Evolutionary conservation across 2,888 invertebrate genomes (phyloP).

Genomic region (Tipula helvola): DNA sequence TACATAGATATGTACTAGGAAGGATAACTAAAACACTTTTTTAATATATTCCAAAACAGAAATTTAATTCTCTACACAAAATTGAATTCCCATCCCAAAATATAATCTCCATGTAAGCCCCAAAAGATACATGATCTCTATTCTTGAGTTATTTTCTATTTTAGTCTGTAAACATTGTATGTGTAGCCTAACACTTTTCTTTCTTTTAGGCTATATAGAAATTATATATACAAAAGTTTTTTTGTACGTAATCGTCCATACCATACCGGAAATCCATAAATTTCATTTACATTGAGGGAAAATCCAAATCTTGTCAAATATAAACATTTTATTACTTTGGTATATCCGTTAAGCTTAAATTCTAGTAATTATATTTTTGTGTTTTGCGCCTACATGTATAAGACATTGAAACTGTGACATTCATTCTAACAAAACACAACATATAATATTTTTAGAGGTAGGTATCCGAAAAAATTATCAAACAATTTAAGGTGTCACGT

Average conservation of each 20-base stretch:
- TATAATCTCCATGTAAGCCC: neutral
- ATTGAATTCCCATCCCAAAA: neutral
- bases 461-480: neutral
- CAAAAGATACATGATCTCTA: neutral
- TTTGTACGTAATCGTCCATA: neutral
- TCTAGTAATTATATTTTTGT: neutral
- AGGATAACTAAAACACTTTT: neutral
- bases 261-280: neutral
- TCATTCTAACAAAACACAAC: neutral
- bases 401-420: neutral
- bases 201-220: neutral
- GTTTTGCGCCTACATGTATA: neutral
- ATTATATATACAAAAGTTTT: neutral
- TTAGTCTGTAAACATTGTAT: neutral
- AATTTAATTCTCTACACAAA: neutral
- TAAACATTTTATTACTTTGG: neutral
- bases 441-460: neutral
- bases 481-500: neutral
- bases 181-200: neutral
- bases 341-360: neutral
- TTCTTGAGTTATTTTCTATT: neutral
- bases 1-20: neutral
- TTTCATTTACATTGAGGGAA: neutral
- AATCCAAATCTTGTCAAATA: slow-evolving; percentile 4
- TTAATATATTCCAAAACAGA: neutral